Evolutionary conservation across 2,113 vertebrate genomes (phyloP).

Genomic region (Salvelinus sp.): DNA sequence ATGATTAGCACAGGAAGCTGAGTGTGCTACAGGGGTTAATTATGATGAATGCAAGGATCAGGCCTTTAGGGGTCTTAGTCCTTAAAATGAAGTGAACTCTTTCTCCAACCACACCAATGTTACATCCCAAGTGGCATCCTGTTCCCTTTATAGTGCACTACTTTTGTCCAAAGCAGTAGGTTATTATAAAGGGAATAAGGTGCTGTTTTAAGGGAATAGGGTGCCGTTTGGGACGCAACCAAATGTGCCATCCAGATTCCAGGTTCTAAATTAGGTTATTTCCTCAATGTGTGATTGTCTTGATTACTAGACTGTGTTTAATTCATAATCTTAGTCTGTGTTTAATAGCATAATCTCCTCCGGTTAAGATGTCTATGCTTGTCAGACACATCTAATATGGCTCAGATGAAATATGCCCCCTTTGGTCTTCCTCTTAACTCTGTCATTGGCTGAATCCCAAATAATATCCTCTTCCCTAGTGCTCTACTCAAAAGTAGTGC

Average conservation of each 20-base stretch:
- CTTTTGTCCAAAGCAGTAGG: no score
- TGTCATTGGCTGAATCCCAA: no score
- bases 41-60: constrained; percentile 30
- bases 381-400: background rate
- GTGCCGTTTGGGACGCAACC: background rate
- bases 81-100: background rate
- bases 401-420: background rate
- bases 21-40: constrained; percentile 35
- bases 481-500: no score
- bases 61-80: constrained; percentile 3
- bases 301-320: background rate
- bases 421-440: background rate
- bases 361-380: background rate
- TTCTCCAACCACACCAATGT: no score
- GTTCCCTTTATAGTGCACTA: no score
- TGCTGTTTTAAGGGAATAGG: no score
- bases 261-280: background rate
- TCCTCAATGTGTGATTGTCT: background rate
- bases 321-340: constrained; percentile 11
- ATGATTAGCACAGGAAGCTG: constrained; percentile 44
- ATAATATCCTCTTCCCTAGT: no score
- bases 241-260: background rate
- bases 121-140: no score
- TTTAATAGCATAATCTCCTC: constrained; percentile 11
- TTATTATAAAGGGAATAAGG: no score